These are phyloP conservation scores for Cataglyphis cursor DNA, from an alignment of 2,888 invertebrate genomes.

Conservation along the genomic window DNA sequence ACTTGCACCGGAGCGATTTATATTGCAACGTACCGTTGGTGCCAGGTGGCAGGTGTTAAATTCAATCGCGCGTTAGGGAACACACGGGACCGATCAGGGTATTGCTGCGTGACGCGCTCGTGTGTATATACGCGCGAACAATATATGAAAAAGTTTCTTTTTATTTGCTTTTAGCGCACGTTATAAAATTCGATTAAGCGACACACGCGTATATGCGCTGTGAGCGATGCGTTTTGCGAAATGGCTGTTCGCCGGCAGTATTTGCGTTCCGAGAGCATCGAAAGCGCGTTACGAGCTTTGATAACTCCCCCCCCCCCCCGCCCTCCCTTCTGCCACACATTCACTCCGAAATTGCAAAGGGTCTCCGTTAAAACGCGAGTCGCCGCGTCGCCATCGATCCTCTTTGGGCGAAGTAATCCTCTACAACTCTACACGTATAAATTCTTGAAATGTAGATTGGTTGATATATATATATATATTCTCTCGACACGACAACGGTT, in stretches of 20 bases:
- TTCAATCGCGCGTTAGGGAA: background rate
- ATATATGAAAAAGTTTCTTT: conserved; percentile 20
- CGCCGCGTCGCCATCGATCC: background rate
- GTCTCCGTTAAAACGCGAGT: background rate
- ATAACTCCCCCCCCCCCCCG: background rate
- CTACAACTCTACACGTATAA: background rate
- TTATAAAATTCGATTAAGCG: conserved; percentile 29
- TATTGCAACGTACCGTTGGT: background rate
- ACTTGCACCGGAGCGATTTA: background rate
- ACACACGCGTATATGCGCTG: background rate
- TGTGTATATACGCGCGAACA: background rate
- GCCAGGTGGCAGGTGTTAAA: conserved; percentile 28
- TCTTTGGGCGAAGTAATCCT: background rate
- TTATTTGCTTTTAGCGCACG: conserved; percentile 19
- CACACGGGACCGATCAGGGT: background rate
- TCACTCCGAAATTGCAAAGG: background rate
- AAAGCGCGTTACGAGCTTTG: background rate
- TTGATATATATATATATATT: background rate
- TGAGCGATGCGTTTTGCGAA: background rate
- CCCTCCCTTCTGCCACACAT: background rate
- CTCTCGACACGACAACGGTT: background rate
- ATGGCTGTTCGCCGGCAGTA: background rate
- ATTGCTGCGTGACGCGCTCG: background rate
- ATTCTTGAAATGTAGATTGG: conserved; percentile 5
- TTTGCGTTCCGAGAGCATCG: background rate